A percentile compares a stretch with the other conserved stretches of the same genome.
Conservation (phyloP, 2,113 vertebrate genomes). For the Orycteropus afer region DNA sequence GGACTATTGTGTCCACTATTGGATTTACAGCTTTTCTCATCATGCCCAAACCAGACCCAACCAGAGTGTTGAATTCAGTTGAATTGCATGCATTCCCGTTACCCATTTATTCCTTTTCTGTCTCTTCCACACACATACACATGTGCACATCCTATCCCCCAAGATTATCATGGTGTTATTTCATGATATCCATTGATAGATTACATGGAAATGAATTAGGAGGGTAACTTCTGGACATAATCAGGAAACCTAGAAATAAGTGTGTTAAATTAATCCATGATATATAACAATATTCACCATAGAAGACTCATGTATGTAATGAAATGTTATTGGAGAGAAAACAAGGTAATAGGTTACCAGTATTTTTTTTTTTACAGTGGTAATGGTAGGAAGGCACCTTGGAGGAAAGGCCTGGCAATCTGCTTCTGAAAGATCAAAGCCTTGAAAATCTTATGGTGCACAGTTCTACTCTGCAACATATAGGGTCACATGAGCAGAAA, state of each 20-base stretch:
- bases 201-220: background rate
- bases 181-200: background rate
- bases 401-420: too few species aligned
- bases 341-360: background rate
- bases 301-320: background rate
- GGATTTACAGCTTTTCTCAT: too few species aligned
- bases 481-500: too few species aligned
- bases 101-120: background rate
- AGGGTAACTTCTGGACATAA: background rate
- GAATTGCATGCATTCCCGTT: background rate
- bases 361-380: background rate
- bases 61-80: background rate
- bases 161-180: background rate
- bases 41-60: background rate
- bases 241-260: background rate
- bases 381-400: background rate
- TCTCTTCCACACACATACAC: too few species aligned
- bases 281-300: background rate
- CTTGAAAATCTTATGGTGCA: too few species aligned
- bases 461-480: too few species aligned
- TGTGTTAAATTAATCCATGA: background rate
- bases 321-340: background rate
- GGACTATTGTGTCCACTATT: background rate
- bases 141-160: too few species aligned
- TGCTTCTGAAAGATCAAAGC: too few species aligned